Evolutionary conservation across 2,888 invertebrate species (phyloP).

Genomic region (Meta bourneti): DNA sequence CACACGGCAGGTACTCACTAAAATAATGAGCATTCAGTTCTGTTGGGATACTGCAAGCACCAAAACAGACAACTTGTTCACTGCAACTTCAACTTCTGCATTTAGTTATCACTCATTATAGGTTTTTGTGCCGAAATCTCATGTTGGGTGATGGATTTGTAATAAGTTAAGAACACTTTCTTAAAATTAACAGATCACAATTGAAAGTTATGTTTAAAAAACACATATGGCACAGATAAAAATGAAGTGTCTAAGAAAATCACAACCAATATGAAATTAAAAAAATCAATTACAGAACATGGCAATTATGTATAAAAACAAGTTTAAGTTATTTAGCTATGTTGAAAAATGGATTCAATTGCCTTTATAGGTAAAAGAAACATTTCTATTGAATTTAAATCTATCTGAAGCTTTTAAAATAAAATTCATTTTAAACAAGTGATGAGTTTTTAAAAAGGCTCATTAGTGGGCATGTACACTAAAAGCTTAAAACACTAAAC

Average conservation of each 20-base stretch:
- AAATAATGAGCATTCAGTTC: conserved; percentile 21
- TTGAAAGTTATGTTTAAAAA: neutral
- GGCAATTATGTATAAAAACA: too few species aligned
- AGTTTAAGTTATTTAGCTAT: too few species aligned
- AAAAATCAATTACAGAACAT: neutral
- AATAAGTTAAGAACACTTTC: neutral
- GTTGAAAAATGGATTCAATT: too few species aligned
- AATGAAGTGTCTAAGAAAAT: neutral
- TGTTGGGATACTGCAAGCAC: conserved; percentile 9
- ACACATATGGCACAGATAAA: neutral
- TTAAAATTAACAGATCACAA: neutral
- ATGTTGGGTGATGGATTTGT: neutral
- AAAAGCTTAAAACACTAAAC: neutral
- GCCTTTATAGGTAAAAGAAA: too few species aligned
- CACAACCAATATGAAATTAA: neutral
- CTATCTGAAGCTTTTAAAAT: too few species aligned
- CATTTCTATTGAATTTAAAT: too few species aligned
- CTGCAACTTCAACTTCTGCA: neutral
- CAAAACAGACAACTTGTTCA: conserved; percentile 13
- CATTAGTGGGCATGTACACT: neutral
- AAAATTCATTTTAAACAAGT: neutral
- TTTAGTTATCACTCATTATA: neutral
- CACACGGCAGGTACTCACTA: conserved; percentile 58
- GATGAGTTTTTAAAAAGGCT: neutral
- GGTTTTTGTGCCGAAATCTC: neutral